Evolutionary conservation across 2,113 vertebrate genomes (phyloP).

Genomic region (Erinaceus europaeus): DNA sequence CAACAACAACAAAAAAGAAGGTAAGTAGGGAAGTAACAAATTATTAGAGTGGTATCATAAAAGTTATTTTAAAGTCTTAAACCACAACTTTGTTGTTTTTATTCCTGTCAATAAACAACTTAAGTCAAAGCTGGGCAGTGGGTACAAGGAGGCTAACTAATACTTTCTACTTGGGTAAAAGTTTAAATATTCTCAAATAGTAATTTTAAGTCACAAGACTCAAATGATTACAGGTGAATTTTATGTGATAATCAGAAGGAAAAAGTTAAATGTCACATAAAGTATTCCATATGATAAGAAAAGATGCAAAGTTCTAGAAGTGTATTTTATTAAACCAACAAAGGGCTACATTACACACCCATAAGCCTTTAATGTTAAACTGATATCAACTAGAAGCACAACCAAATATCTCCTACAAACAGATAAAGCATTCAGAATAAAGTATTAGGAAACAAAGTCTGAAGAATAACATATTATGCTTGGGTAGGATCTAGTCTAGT

Average conservation of each 20-base stretch:
- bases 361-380: background rate
- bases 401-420: background rate
- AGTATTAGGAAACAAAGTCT: background rate
- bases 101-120: too few relatives aligned
- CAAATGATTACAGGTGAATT: background rate
- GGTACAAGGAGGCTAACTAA: background rate
- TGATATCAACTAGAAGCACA: background rate
- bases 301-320: background rate
- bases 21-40: too few relatives aligned
- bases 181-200: background rate
- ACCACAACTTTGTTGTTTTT: background rate
- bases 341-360: background rate
- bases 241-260: background rate
- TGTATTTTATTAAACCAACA: background rate
- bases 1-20: too few relatives aligned
- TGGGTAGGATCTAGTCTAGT: background rate
- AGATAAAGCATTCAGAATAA: slow-evolving; percentile 29
- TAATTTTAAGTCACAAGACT: background rate
- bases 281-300: background rate
- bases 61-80: background rate
- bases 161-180: background rate
- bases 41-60: background rate
- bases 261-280: background rate
- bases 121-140: background rate
- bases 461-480: background rate